These are phyloP conservation scores for Spodoptera picta DNA, from an alignment of 2,888 invertebrate species.

Conservation along the genomic window DNA sequence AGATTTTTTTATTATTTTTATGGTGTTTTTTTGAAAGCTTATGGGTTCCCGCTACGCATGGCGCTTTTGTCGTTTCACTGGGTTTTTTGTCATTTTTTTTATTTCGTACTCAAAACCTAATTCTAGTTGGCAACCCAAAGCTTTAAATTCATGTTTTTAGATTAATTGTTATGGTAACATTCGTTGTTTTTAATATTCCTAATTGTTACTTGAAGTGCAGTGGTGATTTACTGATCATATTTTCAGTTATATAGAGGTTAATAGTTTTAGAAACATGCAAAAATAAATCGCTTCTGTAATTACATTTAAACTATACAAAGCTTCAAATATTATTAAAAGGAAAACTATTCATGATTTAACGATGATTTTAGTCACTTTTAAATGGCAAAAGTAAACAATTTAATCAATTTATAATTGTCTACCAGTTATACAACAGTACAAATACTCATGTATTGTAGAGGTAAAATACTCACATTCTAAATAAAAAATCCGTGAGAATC, in stretches of 20 bases:
- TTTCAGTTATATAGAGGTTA: background rate
- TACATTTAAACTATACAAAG: too few species aligned
- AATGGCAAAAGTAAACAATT: too few species aligned
- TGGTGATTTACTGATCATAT: slow-evolving; percentile 22
- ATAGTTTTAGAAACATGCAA: too few species aligned
- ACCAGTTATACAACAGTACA: too few species aligned
- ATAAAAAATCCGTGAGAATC: too few species aligned
- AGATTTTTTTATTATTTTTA: slow-evolving; percentile 44
- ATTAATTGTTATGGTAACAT: slow-evolving; percentile 32
- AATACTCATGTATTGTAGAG: too few species aligned
- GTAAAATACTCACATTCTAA: too few species aligned
- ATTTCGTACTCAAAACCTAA: slow-evolving; percentile 51
- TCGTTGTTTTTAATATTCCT: slow-evolving; percentile 19
- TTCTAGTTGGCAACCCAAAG: slow-evolving; percentile 79
- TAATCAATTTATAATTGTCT: too few species aligned
- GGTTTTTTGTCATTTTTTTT: slow-evolving; percentile 55
- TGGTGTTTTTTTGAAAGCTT: slow-evolving; percentile 80
- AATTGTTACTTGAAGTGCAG: background rate
- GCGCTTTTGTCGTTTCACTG: slow-evolving; percentile 66
- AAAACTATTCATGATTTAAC: too few species aligned
- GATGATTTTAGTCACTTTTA: too few species aligned
- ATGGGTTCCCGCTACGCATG: slow-evolving; percentile 84
- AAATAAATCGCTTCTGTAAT: too few species aligned
- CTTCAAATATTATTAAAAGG: too few species aligned
- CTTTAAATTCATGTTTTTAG: slow-evolving; percentile 62